Conservation (phyloP, 2,888 invertebrate species). For the Hydriomena furcata region DNA sequence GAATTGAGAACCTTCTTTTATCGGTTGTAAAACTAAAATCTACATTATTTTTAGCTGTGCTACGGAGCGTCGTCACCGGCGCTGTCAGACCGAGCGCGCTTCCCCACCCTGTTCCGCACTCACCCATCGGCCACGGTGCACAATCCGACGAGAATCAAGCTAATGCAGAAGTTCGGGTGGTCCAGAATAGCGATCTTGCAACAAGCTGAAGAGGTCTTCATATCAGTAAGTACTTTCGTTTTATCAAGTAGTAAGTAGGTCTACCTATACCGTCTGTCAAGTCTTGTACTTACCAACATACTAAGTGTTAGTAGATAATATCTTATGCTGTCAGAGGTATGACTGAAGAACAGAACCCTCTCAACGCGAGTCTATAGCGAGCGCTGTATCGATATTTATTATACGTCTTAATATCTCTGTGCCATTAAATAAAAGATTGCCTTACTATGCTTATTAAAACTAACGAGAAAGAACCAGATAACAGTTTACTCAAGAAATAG, state of each 20-base stretch:
- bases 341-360: no score
- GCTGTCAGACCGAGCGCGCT: constrained; percentile 96
- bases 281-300: no score
- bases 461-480: constrained; percentile 30
- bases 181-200: constrained; percentile 98
- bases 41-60: constrained; percentile 88
- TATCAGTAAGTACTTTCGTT: constrained; percentile 86
- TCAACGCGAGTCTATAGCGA: not conserved
- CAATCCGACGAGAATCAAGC: constrained; percentile 97
- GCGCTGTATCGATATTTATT: constrained; percentile 2
- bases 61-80: constrained; percentile 99
- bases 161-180: constrained; percentile 99
- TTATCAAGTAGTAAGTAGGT: no score
- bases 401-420: constrained; percentile 13
- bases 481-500: constrained; percentile 51
- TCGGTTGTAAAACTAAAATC: constrained; percentile 3
- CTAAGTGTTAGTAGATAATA: no score
- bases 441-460: constrained; percentile 22
- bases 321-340: no score
- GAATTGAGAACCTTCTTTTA: no score
- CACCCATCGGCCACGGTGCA: constrained; percentile 99
- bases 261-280: no score
- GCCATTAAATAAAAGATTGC: constrained; percentile 21
- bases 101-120: constrained; percentile 98
- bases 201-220: constrained; percentile 99